Evolutionary conservation across 2,888 invertebrate species (phyloP), one percentile per base, ranked within the genome.

Genomic region (Caenorhabditis auriculariae): DNA sequence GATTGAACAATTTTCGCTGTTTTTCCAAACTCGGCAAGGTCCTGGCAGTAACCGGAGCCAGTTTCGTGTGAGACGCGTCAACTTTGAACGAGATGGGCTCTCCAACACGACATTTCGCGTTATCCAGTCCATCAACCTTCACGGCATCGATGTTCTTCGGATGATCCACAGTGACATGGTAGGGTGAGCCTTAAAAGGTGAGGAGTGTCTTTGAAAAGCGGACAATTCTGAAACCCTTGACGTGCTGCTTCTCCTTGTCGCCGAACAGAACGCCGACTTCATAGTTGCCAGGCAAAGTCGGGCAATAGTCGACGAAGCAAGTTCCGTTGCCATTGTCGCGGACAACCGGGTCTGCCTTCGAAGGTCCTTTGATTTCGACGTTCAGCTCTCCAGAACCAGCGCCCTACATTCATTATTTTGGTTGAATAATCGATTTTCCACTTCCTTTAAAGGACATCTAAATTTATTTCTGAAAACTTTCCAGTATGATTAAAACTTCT

Each of bases 371-470:
- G 43, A 96, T 89, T 0, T 93, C 93, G 69, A 96, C 92, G 47
- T 93, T 92, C 55, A 98, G 86, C 45, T 91, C 91, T 0, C 96
- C 96, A 29, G 93, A 92, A 0, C 96, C 96, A 3, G 95, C 96
- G 82, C 96, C 95, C 71, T n/a, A n/a, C n/a, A n/a, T n/a, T n/a
- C n/a, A n/a, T n/a, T n/a, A n/a, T n/a, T n/a, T n/a, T n/a, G n/a
- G n/a, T n/a, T n/a, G n/a, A n/a, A n/a, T n/a, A n/a, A n/a, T n/a
- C n/a, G n/a, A n/a, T n/a, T n/a, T n/a, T n/a, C n/a, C n/a, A n/a
- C n/a, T n/a, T n/a, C n/a, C n/a, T n/a, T n/a, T n/a, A n/a, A n/a
- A n/a, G n/a, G n/a, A n/a, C n/a, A n/a, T n/a, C n/a, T n/a, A n/a
- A n/a, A n/a, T n/a, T n/a, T n/a, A n/a, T n/a, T n/a, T n/a, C n/a